Percentiles rank a stretch among this genome's conserved stretches.
Conservation (phyloP, 2,888 invertebrate species). For the Pyrochroa serraticornis region DNA sequence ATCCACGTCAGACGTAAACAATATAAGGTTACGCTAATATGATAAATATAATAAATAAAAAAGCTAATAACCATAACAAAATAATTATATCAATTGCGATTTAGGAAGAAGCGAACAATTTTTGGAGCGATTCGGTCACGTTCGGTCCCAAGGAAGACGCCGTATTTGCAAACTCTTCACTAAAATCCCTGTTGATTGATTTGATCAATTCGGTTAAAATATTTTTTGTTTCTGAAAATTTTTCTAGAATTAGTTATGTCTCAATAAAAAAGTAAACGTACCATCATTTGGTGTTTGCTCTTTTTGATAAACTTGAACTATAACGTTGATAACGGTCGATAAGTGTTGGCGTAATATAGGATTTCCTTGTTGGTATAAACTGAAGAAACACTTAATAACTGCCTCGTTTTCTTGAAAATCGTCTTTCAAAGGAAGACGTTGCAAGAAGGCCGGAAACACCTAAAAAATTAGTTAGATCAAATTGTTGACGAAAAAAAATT, state of each 20-base stretch:
- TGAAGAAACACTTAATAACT: slow-evolving; percentile 69
- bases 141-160: slow-evolving; percentile 56
- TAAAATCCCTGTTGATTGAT: slow-evolving; percentile 63
- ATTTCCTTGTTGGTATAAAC: slow-evolving; percentile 68
- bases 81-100: neutral
- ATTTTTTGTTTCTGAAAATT: slow-evolving; percentile 59
- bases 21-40: no score
- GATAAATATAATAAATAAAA: no score
- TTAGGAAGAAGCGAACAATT: slow-evolving; percentile 30
- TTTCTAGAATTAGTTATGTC: slow-evolving; percentile 1
- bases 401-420: slow-evolving; percentile 77
- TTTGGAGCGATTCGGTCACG: slow-evolving; percentile 47
- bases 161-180: slow-evolving; percentile 62
- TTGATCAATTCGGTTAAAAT: slow-evolving; percentile 62
- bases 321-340: slow-evolving; percentile 62
- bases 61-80: neutral
- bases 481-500: slow-evolving; percentile 23
- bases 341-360: slow-evolving; percentile 62
- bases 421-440: slow-evolving; percentile 73
- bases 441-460: slow-evolving; percentile 74
- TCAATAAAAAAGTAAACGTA: slow-evolving; percentile 42
- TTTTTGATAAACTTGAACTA: slow-evolving; percentile 64
- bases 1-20: no score
- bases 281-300: slow-evolving; percentile 63
- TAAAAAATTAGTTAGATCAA: slow-evolving; percentile 42